These are phyloP conservation scores for Lepetodrilus schrolli DNA, from an alignment of 2,888 invertebrate genomes.

Conservation along the genomic window DNA sequence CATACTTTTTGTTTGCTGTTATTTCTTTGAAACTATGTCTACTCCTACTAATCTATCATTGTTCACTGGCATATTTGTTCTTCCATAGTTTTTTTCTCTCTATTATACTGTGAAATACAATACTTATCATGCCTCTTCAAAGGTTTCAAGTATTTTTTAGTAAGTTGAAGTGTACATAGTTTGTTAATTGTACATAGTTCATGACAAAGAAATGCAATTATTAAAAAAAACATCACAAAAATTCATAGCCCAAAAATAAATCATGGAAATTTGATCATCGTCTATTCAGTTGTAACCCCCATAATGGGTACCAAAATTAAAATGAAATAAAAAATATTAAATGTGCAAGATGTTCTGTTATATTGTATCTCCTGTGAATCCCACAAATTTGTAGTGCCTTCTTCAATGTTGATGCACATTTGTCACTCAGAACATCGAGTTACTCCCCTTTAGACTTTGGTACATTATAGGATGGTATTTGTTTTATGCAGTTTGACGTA, in stretches of 20 bases:
- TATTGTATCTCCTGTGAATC: neutral
- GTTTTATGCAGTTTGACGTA: neutral
- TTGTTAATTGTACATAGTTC: conserved; percentile 37
- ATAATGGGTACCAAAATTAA: conserved; percentile 15
- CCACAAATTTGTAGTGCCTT: neutral
- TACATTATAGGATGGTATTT: neutral
- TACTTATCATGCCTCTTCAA: too few species aligned
- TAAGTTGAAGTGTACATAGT: conserved; percentile 31
- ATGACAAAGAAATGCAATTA: neutral
- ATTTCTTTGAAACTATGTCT: conserved; percentile 4
- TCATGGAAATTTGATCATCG: conserved; percentile 21
- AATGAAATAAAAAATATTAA: conserved; percentile 32
- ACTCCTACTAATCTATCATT: conserved; percentile 12
- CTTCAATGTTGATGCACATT: too few species aligned
- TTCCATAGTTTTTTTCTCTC: conserved; percentile 28
- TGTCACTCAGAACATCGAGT: too few species aligned
- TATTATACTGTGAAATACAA: conserved; percentile 4
- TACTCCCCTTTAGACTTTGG: too few species aligned
- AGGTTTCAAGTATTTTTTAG: conserved; percentile 31
- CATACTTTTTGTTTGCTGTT: conserved; percentile 15
- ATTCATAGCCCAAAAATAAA: conserved; percentile 32
- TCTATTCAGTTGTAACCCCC: conserved; percentile 31
- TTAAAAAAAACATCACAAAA: conserved; percentile 30
- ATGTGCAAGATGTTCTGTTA: neutral
- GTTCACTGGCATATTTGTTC: conserved; percentile 25